phyloP scores from a whole-genome alignment of 2,797 vertebrate species.

The Tenualosa thibaudeaui region DNA sequence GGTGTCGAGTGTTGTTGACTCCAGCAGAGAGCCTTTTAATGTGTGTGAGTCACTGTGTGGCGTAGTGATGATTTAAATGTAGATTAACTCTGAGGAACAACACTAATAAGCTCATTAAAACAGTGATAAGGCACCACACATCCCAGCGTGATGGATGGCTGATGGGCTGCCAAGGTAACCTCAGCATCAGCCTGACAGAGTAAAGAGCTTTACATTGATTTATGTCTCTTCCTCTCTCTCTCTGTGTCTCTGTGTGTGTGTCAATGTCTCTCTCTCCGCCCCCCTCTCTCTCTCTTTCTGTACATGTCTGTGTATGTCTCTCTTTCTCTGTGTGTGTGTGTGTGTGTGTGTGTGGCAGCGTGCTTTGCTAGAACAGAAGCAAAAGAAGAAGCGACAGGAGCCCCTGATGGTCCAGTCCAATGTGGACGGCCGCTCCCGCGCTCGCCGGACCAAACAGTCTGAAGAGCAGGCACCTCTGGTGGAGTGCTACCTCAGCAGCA shows the following conservation, averaged over 20 bases:
- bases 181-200: background rate
- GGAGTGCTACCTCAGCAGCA: slow-evolving; percentile 95
- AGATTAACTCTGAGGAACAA: background rate
- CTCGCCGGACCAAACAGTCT: slow-evolving; percentile 87
- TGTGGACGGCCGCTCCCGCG: slow-evolving; percentile 86
- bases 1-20: too few relatives aligned
- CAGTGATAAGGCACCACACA: background rate
- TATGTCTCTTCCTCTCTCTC: background rate
- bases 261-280: background rate
- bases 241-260: background rate
- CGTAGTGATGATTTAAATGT: background rate
- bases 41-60: background rate
- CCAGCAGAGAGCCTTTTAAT: background rate
- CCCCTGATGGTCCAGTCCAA: slow-evolving; percentile 98
- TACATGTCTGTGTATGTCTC: background rate
- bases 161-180: background rate
- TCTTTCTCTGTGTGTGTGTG: background rate
- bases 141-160: background rate
- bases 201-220: background rate
- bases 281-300: background rate
- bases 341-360: slow-evolving; percentile 70
- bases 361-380: slow-evolving; percentile 94
- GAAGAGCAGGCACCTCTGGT: slow-evolving; percentile 97
- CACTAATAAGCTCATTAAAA: slow-evolving; percentile 1
- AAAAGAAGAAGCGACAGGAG: slow-evolving; percentile 98